Percentiles rank a stretch among this genome's conserved stretches.
Evolutionary conservation across 2,888 invertebrate genomes (phyloP).

Genomic region (Lutraria lutraria): DNA sequence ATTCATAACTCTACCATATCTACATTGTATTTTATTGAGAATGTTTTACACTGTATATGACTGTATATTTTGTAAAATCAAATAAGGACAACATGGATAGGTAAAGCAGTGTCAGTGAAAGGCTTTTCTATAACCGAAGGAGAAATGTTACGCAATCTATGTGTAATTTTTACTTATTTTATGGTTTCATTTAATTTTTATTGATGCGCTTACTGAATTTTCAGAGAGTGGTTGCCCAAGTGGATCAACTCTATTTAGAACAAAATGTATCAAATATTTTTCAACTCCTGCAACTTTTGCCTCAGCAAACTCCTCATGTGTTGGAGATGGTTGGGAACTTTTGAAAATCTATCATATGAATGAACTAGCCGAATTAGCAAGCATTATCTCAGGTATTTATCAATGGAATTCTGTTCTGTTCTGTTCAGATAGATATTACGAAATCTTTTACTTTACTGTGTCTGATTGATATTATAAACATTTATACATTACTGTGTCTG

Average conservation of each 20-base stretch:
- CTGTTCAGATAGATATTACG: not conserved
- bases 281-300: slow-evolving; percentile 26
- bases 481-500: not conserved
- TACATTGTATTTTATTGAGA: too few relatives aligned
- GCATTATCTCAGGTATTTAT: slow-evolving; percentile 46
- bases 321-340: slow-evolving; percentile 32
- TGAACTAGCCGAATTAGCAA: slow-evolving; percentile 54
- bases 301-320: slow-evolving; percentile 36
- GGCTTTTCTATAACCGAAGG: too few relatives aligned
- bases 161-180: too few relatives aligned
- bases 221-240: slow-evolving; percentile 52
- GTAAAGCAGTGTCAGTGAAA: too few relatives aligned
- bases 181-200: too few relatives aligned
- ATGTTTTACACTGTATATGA: too few relatives aligned
- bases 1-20: too few relatives aligned
- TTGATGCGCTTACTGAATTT: slow-evolving; percentile 8
- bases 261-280: slow-evolving; percentile 51
- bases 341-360: slow-evolving; percentile 46
- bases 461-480: not conserved
- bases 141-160: too few relatives aligned
- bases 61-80: too few relatives aligned
- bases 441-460: not conserved
- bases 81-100: too few relatives aligned
- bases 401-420: not conserved
- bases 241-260: slow-evolving; percentile 51